These are phyloP conservation scores for Muntiacus muntjak DNA, from an alignment of 2,113 vertebrate species.

Conservation along the genomic window DNA sequence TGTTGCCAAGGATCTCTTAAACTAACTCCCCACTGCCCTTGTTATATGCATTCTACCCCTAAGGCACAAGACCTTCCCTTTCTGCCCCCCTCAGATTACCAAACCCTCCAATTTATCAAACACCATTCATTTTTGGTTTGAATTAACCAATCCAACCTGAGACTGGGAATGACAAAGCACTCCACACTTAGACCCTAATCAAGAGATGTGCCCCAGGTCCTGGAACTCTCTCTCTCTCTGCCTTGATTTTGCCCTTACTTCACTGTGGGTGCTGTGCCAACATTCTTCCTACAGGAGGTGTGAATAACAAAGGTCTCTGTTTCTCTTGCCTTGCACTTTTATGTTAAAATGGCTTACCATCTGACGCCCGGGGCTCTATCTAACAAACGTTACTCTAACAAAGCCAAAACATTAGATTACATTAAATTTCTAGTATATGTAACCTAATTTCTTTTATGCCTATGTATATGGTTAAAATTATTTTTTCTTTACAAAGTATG, in stretches of 20 bases:
- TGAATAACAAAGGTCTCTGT: background rate
- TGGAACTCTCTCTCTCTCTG: background rate
- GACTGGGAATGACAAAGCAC: background rate
- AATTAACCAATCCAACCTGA: background rate
- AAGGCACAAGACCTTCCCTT: background rate
- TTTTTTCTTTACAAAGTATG: background rate
- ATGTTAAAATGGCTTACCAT: background rate
- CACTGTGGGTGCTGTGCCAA: background rate
- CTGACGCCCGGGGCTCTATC: accelerated
- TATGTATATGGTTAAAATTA: background rate
- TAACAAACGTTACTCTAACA: background rate
- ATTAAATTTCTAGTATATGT: background rate
- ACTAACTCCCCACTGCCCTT: background rate
- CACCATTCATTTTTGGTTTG: background rate
- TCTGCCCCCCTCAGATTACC: background rate
- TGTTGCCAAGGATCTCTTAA: background rate
- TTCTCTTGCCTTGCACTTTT: background rate
- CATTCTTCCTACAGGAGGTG: background rate
- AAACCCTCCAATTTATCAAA: background rate
- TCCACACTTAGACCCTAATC: background rate
- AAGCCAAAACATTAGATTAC: background rate
- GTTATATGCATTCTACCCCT: background rate
- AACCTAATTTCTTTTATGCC: background rate
- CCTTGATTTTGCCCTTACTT: background rate
- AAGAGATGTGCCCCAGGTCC: background rate